These are phyloP conservation scores for Trachymyrmex septentrionalis DNA, from an alignment of 1,140 invertebrate genomes.

Conservation along the genomic window DNA sequence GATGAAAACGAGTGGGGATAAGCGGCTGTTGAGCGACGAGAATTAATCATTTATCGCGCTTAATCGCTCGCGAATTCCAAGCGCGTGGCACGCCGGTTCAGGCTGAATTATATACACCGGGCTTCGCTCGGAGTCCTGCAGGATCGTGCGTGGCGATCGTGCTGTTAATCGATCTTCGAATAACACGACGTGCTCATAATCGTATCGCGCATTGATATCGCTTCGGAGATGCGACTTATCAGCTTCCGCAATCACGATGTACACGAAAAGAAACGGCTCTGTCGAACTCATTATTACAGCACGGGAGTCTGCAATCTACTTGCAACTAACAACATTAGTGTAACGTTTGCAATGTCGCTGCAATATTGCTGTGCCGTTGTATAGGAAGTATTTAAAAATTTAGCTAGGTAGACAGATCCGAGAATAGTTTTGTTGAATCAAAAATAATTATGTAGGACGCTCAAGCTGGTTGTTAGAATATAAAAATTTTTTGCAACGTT, in stretches of 20 bases:
- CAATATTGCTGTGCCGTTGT: too few species aligned
- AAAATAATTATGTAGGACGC: too few species aligned
- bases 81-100: conserved; percentile 29
- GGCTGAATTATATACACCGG: conserved; percentile 30
- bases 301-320: too few species aligned
- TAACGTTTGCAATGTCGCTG: too few species aligned
- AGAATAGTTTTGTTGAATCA: too few species aligned
- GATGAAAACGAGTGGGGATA: conserved; percentile 66
- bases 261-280: too few species aligned
- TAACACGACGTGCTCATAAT: conserved; percentile 8
- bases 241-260: background rate
- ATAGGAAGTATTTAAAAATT: too few species aligned
- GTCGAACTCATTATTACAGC: too few species aligned
- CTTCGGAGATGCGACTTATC: conserved; percentile 6
- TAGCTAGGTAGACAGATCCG: too few species aligned
- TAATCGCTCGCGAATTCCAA: conserved; percentile 50
- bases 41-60: conserved; percentile 62
- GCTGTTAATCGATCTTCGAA: conserved; percentile 34
- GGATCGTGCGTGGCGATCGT: conserved; percentile 13
- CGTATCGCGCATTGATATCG: conserved; percentile 2
- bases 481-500: too few species aligned
- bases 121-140: background rate
- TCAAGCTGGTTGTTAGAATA: too few species aligned
- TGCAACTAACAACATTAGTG: too few species aligned
- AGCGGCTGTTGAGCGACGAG: conserved; percentile 58